A percentile compares a stretch with the other conserved stretches of the same genome.
phyloP scores from a whole-genome alignment of 2,113 vertebrate species.

The Brachyistius frenatus region DNA sequence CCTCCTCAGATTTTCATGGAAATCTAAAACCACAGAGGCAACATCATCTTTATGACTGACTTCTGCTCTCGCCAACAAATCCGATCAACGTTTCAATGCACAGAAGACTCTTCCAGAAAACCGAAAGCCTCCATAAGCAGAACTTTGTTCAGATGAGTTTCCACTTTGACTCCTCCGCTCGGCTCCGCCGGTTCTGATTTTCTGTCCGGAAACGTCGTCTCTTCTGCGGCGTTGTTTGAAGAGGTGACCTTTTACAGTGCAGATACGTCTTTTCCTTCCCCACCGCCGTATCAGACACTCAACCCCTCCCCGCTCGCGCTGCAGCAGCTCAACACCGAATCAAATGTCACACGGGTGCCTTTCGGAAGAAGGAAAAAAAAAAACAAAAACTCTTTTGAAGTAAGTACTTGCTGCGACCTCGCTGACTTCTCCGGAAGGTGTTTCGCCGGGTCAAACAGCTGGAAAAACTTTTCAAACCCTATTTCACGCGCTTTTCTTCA shows the following conservation, averaged over 20 bases:
- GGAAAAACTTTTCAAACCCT: constrained; percentile 7
- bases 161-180: constrained; percentile 30
- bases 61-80: neutral
- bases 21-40: neutral
- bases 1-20: neutral
- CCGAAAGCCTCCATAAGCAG: constrained; percentile 23
- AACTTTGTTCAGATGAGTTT: constrained; percentile 44
- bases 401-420: constrained; percentile 29
- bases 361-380: constrained; percentile 7
- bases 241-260: constrained; percentile 70
- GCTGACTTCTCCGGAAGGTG: neutral
- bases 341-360: constrained; percentile 65
- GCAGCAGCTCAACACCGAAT: constrained; percentile 47
- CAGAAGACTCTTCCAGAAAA: neutral
- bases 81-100: neutral
- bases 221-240: constrained; percentile 37
- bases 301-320: constrained; percentile 32
- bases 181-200: constrained; percentile 36
- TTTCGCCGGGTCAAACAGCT: constrained; percentile 26
- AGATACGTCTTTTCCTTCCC: constrained; percentile 56
- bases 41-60: neutral
- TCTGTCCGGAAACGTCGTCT: constrained; percentile 28
- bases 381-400: constrained; percentile 42
- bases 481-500: constrained; percentile 7
- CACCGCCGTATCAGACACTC: constrained; percentile 51